phyloP scores from a whole-genome alignment of 2,888 invertebrate genomes.

The Yponomeuta evonymella region DNA sequence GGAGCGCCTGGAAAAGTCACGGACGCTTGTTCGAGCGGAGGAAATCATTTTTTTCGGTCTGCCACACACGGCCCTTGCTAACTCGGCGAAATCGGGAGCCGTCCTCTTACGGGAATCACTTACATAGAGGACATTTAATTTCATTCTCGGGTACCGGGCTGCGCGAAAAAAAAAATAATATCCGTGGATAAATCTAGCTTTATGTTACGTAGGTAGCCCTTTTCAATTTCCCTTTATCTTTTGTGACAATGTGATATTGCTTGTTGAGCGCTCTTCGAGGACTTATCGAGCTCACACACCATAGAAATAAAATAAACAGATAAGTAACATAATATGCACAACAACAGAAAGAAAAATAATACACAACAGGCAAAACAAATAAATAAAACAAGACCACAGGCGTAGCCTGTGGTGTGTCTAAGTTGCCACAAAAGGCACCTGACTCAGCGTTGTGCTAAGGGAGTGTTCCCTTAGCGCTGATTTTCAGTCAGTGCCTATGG shows the following conservation, averaged over 20 bases:
- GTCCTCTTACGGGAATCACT: slow-evolving; percentile 51
- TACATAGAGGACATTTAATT: slow-evolving; percentile 45
- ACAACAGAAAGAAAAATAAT: too few species aligned
- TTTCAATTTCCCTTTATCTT: slow-evolving; percentile 6
- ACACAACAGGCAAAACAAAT: too few species aligned
- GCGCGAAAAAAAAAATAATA: slow-evolving; percentile 23
- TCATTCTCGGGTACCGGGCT: slow-evolving; percentile 32
- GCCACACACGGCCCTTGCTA: slow-evolving; percentile 71
- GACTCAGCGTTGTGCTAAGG: too few species aligned
- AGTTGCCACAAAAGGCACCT: too few species aligned
- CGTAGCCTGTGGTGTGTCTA: too few species aligned
- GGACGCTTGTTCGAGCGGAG: slow-evolving; percentile 66
- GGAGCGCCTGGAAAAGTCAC: slow-evolving; percentile 66
- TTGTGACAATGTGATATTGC: background rate
- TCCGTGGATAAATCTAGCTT: slow-evolving; percentile 11
- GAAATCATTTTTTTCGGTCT: slow-evolving; percentile 76
- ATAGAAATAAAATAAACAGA: too few species aligned
- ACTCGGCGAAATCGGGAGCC: slow-evolving; percentile 62
- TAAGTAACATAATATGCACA: too few species aligned
- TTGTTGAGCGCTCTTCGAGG: slow-evolving; percentile 2
- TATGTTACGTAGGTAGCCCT: slow-evolving; percentile 13
- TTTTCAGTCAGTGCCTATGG: too few species aligned
- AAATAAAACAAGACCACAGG: too few species aligned
- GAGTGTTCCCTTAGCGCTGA: too few species aligned
- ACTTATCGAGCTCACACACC: background rate